Conservation (phyloP, 2,888 invertebrate genomes). For the Aelia acuminata region DNA sequence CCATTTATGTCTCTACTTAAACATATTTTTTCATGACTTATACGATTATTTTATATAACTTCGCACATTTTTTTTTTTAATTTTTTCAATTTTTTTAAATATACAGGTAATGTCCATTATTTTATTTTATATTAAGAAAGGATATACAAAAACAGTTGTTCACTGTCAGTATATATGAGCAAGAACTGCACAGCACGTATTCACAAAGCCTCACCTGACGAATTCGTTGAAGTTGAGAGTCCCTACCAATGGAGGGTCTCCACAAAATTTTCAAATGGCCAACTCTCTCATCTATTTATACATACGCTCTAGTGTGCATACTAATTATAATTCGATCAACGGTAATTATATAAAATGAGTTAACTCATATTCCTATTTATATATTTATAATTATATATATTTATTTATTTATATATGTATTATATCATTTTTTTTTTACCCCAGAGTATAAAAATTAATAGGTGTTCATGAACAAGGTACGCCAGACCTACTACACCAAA, state of each 20-base stretch:
- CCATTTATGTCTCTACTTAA: constrained; percentile 62
- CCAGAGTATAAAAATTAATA: constrained; percentile 60
- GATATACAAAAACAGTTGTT: constrained; percentile 64
- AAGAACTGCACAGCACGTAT: constrained; percentile 65
- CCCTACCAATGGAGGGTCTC: constrained; percentile 54
- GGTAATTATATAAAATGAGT: constrained; percentile 64
- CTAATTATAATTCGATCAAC: constrained; percentile 65
- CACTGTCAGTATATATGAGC: constrained; percentile 64
- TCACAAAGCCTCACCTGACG: constrained; percentile 63
- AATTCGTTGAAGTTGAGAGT: constrained; percentile 64
- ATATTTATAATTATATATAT: constrained; percentile 62
- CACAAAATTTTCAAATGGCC: constrained; percentile 37
- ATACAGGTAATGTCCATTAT: constrained; percentile 63
- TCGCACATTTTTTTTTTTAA: constrained; percentile 62
- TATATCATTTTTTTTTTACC: constrained; percentile 55
- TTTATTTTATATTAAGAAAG: constrained; percentile 63
- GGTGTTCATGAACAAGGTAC: constrained; percentile 57
- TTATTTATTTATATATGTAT: constrained; percentile 51
- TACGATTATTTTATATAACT: constrained; percentile 63
- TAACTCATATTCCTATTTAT: constrained; percentile 62
- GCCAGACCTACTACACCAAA: constrained; percentile 55
- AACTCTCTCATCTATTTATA: constrained; percentile 58
- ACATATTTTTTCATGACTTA: constrained; percentile 63
- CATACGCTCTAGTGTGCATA: constrained; percentile 63
- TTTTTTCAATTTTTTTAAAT: constrained; percentile 59